Evolutionary conservation across 2,113 vertebrate species (phyloP).

Genomic region (Neogobius melanostomus): DNA sequence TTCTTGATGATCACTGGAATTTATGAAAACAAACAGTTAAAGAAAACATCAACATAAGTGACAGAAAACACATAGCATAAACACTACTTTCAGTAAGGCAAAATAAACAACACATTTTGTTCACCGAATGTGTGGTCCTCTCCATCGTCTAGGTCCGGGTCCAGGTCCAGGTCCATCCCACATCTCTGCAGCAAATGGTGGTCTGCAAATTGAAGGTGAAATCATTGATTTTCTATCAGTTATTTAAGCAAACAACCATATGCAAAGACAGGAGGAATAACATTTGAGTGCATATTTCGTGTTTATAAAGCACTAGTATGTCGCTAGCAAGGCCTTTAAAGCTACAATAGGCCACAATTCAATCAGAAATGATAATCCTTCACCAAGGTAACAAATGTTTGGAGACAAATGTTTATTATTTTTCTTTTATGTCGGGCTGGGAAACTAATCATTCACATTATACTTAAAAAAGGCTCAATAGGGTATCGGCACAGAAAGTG

Average conservation of each 20-base stretch:
- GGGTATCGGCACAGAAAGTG: not conserved
- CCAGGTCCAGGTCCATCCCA: constrained; percentile 91
- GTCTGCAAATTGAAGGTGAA: constrained; percentile 11
- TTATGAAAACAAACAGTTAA: constrained; percentile 3
- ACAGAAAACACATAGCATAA: not conserved
- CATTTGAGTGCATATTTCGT: not conserved
- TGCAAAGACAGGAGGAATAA: not conserved
- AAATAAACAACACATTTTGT: constrained; percentile 19
- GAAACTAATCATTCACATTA: not conserved
- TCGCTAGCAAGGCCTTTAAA: constrained; percentile 24
- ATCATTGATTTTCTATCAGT: not conserved
- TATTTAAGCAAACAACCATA: not conserved
- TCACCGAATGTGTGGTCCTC: constrained; percentile 91
- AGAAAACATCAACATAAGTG: not conserved
- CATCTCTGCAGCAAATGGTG: constrained; percentile 72
- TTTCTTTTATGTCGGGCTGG: not conserved
- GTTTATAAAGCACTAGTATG: too few relatives aligned
- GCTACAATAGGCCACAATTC: constrained; percentile 36
- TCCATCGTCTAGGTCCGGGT: constrained; percentile 83
- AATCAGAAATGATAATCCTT: not conserved
- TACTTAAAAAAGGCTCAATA: not conserved
- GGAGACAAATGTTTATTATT: not conserved
- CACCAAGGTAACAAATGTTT: not conserved
- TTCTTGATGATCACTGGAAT: constrained; percentile 76
- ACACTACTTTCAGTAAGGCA: not conserved